Base-by-base conservation (phyloP, 2,797 vertebrate species). In the Coranthus polyacanthus region DNA sequence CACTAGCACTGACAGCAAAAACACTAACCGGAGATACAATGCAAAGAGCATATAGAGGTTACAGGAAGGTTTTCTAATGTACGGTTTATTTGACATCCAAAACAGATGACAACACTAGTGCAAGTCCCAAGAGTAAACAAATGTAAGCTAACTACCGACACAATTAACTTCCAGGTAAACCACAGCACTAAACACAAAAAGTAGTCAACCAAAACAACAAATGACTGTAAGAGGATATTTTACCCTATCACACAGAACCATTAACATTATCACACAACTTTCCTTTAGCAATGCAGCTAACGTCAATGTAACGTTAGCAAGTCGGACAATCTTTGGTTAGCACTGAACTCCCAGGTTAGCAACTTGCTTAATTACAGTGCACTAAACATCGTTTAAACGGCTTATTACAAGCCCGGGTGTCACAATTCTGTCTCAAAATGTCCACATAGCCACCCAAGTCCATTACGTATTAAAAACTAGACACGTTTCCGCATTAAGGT, bases 241-340 rank as follows among this genome's bases (percentile, higher is more conserved):
- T 32, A 9, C 1, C 3, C 12, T 10, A 12, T 15, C 1, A 12
- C 2, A 2, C 0, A 1, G 0, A 42, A 12, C 2, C 2, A 0
- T 47, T 1, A 26, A 32, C 16, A 29, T 60, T 49, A 55, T n/a
- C 50, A 36, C 10, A 12, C 20, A 37, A 16, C 18, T 43, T 55
- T 29, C 1, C 13, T 26, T 15, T 43, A 51, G 15, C 42, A 3
- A 10, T 8, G 17, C 49, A 67, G 52, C 65, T 60, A 60, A 50
- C 22, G 52, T 60, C 16, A 16, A 52, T 10, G 12, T 24, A 8
- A 32, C 54, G 5, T 20, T 43, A 59, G 63, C 58, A 21, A 22
- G 15, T 12, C 11, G 50, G 43, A 38, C 24, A 71, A 38, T 47
- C 12, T 7, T 61, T 53, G 76, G 62, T 68, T 81, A 80, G 70